Evolutionary conservation across 2,113 vertebrate genomes (phyloP), one percentile per base, ranked within the genome.

Genomic region (Crotalus tigris): DNA sequence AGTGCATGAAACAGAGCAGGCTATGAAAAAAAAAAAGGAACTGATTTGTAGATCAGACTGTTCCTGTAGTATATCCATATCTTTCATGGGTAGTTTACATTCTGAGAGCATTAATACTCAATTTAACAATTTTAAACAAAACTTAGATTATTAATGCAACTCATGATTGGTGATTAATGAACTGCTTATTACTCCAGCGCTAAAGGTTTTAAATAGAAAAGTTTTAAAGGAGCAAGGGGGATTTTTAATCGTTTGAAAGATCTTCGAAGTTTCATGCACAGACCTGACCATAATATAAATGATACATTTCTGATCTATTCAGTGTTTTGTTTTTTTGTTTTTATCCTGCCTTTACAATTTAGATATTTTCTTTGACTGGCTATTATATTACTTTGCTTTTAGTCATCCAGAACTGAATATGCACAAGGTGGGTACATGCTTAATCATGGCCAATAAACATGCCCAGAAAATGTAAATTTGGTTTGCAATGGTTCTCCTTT

Each of bases 31-130:
- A 92, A 96, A 97, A 96, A 92, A 69, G 93, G 94, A 75, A 89
- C 93, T 96, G 95, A 96, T 93, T 96, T n/a, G 0, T 69, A 97
- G 92, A 97, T 96, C 93, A 97, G 95, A 88, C 85, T 17, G 94
- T 94, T 94, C 92, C 90, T 26, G 51, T 58, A 87, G 93, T 92
- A 96, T 21, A 94, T 86, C 94, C 1, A 93, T 44, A 95, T 93
- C 89, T 91, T 90, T 88, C 91, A 81, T 1, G 17, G 33, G 17
- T 94, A 89, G 93, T 59, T 97, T 96, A 95, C 19, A 95, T 95
- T 95, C 94, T 94, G 3, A 88, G 92, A 95, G 93, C 75, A 93
- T 94, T 94, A 94, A 93, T 92, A 64, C 94, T 29, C 29, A 69
- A 69, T 69, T 64, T 64, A 17, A 13, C 23, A 57, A 19, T 81